Conservation (phyloP, 2,888 invertebrate genomes). For the Adineta ricciae region DNA sequence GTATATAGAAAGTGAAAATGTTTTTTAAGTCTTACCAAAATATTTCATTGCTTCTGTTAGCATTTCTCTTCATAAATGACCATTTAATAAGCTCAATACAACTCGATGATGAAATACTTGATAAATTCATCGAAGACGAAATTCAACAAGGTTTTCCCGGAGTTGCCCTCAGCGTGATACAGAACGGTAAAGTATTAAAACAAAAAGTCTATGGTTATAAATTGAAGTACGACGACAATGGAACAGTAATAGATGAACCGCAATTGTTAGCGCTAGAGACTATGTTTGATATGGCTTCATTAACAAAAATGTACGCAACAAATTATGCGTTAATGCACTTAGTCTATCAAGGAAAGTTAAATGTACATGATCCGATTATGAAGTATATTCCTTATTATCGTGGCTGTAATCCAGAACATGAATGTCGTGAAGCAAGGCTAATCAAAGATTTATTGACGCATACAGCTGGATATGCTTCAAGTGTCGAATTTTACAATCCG, state of each 20-base stretch:
- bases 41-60: no score
- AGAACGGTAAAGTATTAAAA: no score
- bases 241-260: background rate
- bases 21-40: no score
- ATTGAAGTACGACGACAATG: no score
- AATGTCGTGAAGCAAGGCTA: background rate
- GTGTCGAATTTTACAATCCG: background rate
- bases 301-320: conserved; percentile 18
- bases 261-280: background rate
- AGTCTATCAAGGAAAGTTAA: background rate
- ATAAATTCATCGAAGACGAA: no score
- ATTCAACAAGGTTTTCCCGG: no score
- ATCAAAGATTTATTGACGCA: background rate
- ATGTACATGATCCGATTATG: background rate
- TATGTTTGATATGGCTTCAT: background rate
- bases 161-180: no score
- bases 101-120: no score
- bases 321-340: background rate
- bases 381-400: background rate
- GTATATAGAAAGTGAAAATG: no score
- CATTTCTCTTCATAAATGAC: no score
- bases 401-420: background rate
- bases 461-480: background rate
- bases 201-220: no score
- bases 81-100: no score